These are phyloP conservation scores for Herpetotheres cachinnans DNA, from an alignment of 2,113 vertebrate genomes.

Conservation along the genomic window DNA sequence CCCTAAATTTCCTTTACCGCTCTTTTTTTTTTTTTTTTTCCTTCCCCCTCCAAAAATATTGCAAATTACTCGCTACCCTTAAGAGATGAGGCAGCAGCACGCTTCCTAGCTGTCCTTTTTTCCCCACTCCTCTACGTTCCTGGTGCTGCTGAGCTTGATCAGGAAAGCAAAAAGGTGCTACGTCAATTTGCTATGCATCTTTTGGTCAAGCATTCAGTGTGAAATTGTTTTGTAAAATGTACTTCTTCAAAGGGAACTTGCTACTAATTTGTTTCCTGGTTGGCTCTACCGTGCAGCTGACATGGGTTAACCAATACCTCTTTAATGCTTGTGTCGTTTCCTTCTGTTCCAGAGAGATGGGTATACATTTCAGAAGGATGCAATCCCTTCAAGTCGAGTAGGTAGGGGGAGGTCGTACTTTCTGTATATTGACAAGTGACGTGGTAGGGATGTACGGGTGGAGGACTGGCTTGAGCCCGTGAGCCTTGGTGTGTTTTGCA, in stretches of 20 bases:
- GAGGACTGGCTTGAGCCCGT: background rate
- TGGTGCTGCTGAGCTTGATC: background rate
- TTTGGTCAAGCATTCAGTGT: constrained; percentile 37
- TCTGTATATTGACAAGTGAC: background rate
- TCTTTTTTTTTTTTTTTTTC: background rate
- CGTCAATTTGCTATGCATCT: constrained; percentile 34
- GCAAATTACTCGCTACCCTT: background rate
- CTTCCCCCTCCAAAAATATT: background rate
- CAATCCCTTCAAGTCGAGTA: background rate
- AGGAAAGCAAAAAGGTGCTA: constrained; percentile 24
- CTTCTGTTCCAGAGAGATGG: background rate
- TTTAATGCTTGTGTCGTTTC: background rate
- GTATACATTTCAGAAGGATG: background rate
- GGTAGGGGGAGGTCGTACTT: background rate
- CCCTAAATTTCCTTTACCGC: background rate
- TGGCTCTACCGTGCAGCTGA: background rate
- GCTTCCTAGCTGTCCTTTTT: background rate
- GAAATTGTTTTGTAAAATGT: constrained; percentile 49
- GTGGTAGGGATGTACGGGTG: background rate
- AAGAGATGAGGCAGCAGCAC: background rate
- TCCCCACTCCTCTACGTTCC: background rate
- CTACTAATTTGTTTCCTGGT: constrained; percentile 23
- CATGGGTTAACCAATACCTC: background rate
- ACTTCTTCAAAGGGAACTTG: background rate
- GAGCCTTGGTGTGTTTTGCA: background rate